Evolutionary conservation across 2,797 vertebrate species (phyloP), one percentile per base, ranked within the genome.

Genomic region (Decapterus maruadsi): DNA sequence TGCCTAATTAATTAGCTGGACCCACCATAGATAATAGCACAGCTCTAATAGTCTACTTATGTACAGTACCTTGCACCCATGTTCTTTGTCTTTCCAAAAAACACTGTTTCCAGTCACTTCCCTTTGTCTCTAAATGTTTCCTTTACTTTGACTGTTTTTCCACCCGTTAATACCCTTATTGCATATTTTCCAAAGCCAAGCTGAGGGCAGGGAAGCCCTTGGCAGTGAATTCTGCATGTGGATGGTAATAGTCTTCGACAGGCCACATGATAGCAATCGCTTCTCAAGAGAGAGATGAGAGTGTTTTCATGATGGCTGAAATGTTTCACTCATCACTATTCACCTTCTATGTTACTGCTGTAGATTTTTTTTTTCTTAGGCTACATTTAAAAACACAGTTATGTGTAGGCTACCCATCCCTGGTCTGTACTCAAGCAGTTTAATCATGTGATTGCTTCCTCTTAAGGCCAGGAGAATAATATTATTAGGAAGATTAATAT

Each of bases 211-310:
- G 64, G n/a, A 68, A 68, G 38, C 59, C 51, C 70, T 64, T 74
- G 59, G 64, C 53, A 68, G 31, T 7, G 16, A 51, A 57, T n/a
- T 19, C 10, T 12, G 51, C 38, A 45, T 66, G 55, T 51, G 8
- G 56, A 73, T 55, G 42, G 40, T 54, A 73, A 77, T 13, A 43
- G 56, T 9, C 71, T 73, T 31, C 42, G 68, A 72, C 50, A 62
- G 57, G 43, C 13, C 45, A 58, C 64, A 62, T 51, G 56, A 78
- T 68, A 54, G 46, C 31, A n/a, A 61, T 38, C 3, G n/a, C 19
- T 59, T 57, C 60, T 73, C 66, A 16, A 14, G 26, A 53, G 14
- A 54, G 38, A 67, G 45, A 67, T 53, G 60, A 10, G 19, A 38
- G 12, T 20, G 26, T 29, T 64, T 57, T 53, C 45, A 40, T 36